Base-by-base conservation (phyloP, 2,113 vertebrate genomes). In the Notarius lentiginosus region DNA sequence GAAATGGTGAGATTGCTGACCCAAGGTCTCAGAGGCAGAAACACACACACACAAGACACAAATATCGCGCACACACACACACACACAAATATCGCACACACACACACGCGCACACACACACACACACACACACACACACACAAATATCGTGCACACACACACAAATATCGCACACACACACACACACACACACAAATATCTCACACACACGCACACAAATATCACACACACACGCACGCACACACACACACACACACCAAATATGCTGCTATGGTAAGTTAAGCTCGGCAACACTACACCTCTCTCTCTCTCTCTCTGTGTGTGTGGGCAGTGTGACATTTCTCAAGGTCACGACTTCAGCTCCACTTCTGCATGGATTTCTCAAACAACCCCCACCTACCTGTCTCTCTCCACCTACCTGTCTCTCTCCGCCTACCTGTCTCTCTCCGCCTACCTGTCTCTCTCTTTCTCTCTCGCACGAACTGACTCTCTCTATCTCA, bases 1-100 rank as follows among this genome's bases (percentile, higher is more conserved):
- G 92, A 93, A 93, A 94, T 93, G 90, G 75, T 92, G 92, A 91
- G 92, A 94, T 93, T 92, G 91, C 92, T 94, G 94, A 94, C 92
- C 94, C 87, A 70, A 93, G 93, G 93, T 94, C 92, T 92, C 79
- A 70, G 89, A 92, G 75, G 86, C 60, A 84, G 70, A 75, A 70
- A 53, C 9, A 83, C 18, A 84, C 79, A 84, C 77, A 72, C 82
- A 84, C n/a, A n/a, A 84, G 63, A 84, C 76, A 84, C 61, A 87
- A 60, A 77, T 47, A 76, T 81, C 66, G 73, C 73, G 47, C 47
- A 75, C 56, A 84, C 61, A 76, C 75, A 66, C 70, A 77, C 85
- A 84, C 63, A 84, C 76, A 84, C 61, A 87, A 60, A 77, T 47
- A 76, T 81, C 66, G 73, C 73, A 55, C 47, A 75, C 56, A 84